phyloP scores from a whole-genome alignment of 2,113 vertebrate genomes.

The Propithecus coquereli region DNA sequence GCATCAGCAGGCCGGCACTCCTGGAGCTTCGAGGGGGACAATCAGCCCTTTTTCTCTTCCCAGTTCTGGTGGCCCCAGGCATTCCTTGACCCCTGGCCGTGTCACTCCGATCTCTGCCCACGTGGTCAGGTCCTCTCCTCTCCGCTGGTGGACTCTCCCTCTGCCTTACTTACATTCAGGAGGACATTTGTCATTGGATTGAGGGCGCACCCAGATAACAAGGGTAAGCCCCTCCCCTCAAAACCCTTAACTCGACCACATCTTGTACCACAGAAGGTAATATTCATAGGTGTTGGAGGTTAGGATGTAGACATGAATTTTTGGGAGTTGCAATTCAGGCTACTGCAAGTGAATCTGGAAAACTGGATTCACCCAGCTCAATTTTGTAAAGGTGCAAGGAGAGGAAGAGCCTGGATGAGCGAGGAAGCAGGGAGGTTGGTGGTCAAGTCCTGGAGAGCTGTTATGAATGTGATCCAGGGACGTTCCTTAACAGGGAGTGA shows the following conservation, averaged over 20 bases:
- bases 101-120: neutral
- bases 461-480: neutral
- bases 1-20: neutral
- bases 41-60: neutral
- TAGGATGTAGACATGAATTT: neutral
- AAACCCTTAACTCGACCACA: neutral
- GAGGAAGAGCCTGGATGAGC: neutral
- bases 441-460: neutral
- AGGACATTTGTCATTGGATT: neutral
- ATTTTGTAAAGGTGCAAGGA: neutral
- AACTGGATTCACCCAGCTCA: neutral
- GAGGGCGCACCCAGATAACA: neutral
- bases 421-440: neutral
- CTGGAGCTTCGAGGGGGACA: neutral
- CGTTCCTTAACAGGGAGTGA: neutral
- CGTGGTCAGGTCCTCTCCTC: neutral
- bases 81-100: neutral
- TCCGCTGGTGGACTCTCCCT: neutral
- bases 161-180: neutral
- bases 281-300: neutral
- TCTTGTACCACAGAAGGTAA: too few species aligned
- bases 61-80: neutral
- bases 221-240: neutral
- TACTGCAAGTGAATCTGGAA: neutral
- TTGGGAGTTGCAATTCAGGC: neutral